A percentile compares a stretch with the other conserved stretches of the same genome.
Evolutionary conservation across 2,113 vertebrate species (phyloP).

Genomic region (Loxodonta africana): DNA sequence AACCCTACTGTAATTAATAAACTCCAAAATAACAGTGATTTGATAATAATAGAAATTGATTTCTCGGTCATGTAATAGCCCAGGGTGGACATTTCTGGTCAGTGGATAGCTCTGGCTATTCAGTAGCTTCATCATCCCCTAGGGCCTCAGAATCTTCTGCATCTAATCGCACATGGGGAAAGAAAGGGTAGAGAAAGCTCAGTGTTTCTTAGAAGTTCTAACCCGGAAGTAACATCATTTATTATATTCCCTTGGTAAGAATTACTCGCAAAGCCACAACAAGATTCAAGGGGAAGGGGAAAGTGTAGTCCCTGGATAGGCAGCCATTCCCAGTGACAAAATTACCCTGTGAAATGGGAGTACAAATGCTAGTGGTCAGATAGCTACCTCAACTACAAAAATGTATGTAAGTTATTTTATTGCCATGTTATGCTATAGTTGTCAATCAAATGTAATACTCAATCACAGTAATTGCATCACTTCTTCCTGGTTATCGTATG

Average conservation of each 20-base stretch:
- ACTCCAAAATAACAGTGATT: background rate
- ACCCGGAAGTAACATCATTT: background rate
- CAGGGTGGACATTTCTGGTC: background rate
- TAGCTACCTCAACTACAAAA: background rate
- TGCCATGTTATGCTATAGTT: background rate
- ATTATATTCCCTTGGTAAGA: background rate
- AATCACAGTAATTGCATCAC: background rate
- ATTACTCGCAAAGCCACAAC: background rate
- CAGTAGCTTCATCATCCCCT: too few relatives aligned
- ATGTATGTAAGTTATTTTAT: background rate
- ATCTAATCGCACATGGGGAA: background rate
- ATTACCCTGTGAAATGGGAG: background rate
- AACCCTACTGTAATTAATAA: background rate
- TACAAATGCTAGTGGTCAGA: background rate
- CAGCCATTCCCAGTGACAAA: slow-evolving; percentile 4
- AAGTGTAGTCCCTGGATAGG: background rate
- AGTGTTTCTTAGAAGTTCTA: background rate
- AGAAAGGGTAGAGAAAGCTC: background rate
- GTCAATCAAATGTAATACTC: background rate
- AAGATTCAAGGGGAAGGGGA: background rate
- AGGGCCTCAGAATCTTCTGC: background rate
- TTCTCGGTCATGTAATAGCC: background rate
- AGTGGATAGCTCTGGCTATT: background rate
- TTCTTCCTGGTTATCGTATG: background rate
- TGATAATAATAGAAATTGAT: background rate